phyloP scores from a whole-genome alignment of 2,797 vertebrate genomes.

The Tiaroga cobitis region DNA sequence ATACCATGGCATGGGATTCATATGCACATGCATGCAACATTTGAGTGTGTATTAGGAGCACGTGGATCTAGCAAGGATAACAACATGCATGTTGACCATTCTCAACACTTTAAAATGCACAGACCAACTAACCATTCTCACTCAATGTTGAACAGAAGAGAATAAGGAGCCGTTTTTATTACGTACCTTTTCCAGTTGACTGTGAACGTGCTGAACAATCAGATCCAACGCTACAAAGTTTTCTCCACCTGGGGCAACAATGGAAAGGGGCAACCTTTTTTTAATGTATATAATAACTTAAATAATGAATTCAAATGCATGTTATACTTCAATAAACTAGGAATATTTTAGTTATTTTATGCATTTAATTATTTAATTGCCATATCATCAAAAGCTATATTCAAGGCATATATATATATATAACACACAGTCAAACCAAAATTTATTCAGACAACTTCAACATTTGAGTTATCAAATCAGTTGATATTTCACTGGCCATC shows the following conservation, averaged over 20 bases:
- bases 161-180: not conserved
- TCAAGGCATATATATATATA: no score
- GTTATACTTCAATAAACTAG: not conserved
- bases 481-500: no score
- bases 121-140: slow-evolving; percentile 13
- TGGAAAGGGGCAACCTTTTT: not conserved
- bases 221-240: slow-evolving; percentile 85
- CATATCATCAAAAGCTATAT: not conserved
- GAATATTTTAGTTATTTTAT: not conserved
- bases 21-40: slow-evolving; percentile 53
- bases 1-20: slow-evolving; percentile 48
- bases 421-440: no score
- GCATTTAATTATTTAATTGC: not conserved
- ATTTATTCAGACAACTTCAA: no score
- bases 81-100: slow-evolving; percentile 36
- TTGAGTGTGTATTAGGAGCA: slow-evolving; percentile 9
- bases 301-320: not conserved
- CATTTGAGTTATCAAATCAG: no score
- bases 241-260: slow-evolving; percentile 77
- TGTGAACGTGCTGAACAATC: slow-evolving; percentile 86
- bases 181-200: slow-evolving; percentile 85
- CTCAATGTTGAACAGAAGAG: not conserved
- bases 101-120: not conserved
- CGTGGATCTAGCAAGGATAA: slow-evolving; percentile 23
- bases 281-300: not conserved